A percentile compares a stretch with the other conserved stretches of the same genome.
phyloP scores from a whole-genome alignment of 2,888 invertebrate species.

The Petrolisthes manimaculis region DNA sequence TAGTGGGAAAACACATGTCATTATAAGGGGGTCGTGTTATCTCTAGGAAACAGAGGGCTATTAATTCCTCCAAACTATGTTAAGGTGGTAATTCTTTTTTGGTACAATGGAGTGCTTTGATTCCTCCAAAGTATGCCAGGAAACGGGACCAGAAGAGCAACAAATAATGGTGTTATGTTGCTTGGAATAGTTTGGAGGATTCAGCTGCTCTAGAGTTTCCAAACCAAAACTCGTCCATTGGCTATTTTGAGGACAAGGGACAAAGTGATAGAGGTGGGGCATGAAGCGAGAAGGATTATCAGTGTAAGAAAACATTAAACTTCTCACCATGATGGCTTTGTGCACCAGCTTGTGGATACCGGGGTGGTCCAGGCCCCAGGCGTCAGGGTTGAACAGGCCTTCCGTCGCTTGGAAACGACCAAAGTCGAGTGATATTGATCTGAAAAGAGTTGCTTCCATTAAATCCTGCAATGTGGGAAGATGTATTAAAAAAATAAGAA shows the following conservation, averaged over 20 bases:
- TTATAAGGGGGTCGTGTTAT: not conserved
- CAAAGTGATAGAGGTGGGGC: too few relatives aligned
- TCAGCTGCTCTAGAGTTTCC: too few relatives aligned
- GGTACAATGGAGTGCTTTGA: too few relatives aligned
- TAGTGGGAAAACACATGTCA: not conserved
- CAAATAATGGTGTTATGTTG: too few relatives aligned
- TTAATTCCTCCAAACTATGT: too few relatives aligned
- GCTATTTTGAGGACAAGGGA: too few relatives aligned
- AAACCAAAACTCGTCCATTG: too few relatives aligned
- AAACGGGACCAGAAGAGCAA: too few relatives aligned
- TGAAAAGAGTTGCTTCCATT: slow-evolving; percentile 54
- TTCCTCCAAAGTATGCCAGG: too few relatives aligned
- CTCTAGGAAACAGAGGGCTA: not conserved
- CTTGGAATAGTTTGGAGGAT: too few relatives aligned
- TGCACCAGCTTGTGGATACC: slow-evolving; percentile 74
- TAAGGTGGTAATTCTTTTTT: too few relatives aligned
- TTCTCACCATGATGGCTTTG: slow-evolving; percentile 72
- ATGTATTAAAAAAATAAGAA: not conserved
- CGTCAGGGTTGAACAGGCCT: slow-evolving; percentile 74
- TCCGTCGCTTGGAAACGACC: slow-evolving; percentile 70
- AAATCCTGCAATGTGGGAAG: not conserved
- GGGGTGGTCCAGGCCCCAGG: slow-evolving; percentile 75
- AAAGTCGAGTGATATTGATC: slow-evolving; percentile 67
- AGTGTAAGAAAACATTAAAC: not conserved
- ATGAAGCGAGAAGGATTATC: too few relatives aligned